Evolutionary conservation across 2,113 vertebrate genomes (phyloP).

Genomic region (Coturnix japonica): DNA sequence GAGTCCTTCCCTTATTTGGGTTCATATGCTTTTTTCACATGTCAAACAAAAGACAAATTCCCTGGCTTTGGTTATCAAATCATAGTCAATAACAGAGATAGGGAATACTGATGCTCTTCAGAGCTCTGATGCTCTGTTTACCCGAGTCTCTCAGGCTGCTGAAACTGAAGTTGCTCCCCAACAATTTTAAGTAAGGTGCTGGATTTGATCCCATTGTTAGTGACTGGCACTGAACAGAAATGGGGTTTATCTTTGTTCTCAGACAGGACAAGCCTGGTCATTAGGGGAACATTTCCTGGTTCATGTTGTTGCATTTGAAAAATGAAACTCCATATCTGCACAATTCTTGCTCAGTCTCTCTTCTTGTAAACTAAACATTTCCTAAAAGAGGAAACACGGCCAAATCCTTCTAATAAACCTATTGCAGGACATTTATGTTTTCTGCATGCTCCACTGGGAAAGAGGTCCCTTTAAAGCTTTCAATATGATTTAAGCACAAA

Average conservation of each 20-base stretch:
- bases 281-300: not conserved
- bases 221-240: not conserved
- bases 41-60: not conserved
- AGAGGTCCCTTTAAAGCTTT: slow-evolving; percentile 47
- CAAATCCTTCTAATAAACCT: not conserved
- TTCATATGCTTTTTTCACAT: not conserved
- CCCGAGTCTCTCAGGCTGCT: not conserved
- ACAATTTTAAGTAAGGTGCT: not conserved
- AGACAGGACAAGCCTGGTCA: not conserved
- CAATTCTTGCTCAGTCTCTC: not conserved
- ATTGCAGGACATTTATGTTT: slow-evolving; percentile 20
- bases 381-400: not conserved
- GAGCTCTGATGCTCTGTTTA: not conserved
- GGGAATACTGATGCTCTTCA: not conserved
- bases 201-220: not conserved
- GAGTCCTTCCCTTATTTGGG: not conserved
- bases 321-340: not conserved
- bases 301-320: not conserved
- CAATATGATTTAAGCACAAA: slow-evolving; percentile 56
- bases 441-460: not conserved
- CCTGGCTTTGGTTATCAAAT: not conserved
- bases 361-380: slow-evolving; percentile 40
- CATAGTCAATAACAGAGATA: not conserved
- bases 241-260: not conserved
- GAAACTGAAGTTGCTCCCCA: not conserved